These are phyloP conservation scores for Caenorhabditis tropicalis DNA, from an alignment of 1,140 invertebrate genomes.

Conservation along the genomic window DNA sequence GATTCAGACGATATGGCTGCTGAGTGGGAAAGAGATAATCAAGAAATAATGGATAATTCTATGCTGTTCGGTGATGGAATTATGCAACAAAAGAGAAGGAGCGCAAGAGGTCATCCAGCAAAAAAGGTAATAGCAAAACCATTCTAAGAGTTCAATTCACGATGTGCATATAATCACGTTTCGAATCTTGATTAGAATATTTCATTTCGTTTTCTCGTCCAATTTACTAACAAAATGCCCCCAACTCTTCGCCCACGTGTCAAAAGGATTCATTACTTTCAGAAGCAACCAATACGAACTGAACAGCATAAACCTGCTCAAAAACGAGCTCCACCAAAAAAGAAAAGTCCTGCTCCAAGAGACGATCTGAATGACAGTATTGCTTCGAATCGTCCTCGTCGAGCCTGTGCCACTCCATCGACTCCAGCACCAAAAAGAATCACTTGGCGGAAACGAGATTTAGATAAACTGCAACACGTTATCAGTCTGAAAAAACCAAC, in stretches of 20 bases:
- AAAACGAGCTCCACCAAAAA: not conserved
- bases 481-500: not conserved
- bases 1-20: not conserved
- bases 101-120: too few species aligned
- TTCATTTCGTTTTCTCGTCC: not conserved
- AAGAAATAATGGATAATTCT: slow-evolving; percentile 12
- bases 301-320: not conserved
- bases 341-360: not conserved
- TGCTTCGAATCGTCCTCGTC: not conserved
- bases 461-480: not conserved
- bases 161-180: too few species aligned
- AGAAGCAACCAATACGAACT: not conserved
- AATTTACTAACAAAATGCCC: not conserved
- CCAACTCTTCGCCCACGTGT: not conserved
- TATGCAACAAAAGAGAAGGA: not conserved
- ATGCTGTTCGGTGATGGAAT: slow-evolving; percentile 23
- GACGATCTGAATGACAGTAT: slow-evolving; percentile 23
- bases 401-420: not conserved
- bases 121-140: not conserved
- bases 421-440: not conserved
- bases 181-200: too few species aligned
- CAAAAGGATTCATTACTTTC: not conserved
- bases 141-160: too few species aligned
- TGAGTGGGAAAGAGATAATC: slow-evolving; percentile 16
- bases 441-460: slow-evolving; percentile 1